Evolutionary conservation across 2,113 vertebrate genomes (phyloP).

Genomic region (Orycteropus afer): DNA sequence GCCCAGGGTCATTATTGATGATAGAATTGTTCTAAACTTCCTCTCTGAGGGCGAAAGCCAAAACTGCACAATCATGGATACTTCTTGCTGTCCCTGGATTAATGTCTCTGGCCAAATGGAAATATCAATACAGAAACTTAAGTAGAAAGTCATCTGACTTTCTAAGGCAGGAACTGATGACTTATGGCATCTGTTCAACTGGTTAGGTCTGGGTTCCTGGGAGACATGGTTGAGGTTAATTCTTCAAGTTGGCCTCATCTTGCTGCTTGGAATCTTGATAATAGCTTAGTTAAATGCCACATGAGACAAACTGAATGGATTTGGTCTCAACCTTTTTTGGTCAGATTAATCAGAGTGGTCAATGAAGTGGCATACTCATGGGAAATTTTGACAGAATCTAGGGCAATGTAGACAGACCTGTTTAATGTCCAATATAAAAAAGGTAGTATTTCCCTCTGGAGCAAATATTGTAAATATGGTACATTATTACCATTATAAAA

Average conservation of each 20-base stretch:
- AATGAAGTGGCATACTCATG: neutral
- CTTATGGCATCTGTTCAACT: neutral
- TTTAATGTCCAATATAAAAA: slow-evolving; percentile 3
- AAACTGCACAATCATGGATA: neutral
- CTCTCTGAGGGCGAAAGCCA: neutral
- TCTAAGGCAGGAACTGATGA: neutral
- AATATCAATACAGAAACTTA: neutral
- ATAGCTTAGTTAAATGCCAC: neutral
- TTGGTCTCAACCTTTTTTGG: neutral
- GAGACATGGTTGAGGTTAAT: neutral
- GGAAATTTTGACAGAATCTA: neutral
- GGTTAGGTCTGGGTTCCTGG: neutral
- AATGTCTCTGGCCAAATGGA: neutral
- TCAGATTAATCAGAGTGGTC: slow-evolving; percentile 4
- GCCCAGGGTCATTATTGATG: neutral
- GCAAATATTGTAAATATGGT: neutral
- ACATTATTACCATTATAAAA: neutral
- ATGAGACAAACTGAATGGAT: neutral
- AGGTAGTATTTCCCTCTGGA: neutral
- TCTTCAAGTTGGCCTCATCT: neutral
- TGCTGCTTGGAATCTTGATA: neutral
- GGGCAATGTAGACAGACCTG: neutral
- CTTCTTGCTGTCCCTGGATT: neutral
- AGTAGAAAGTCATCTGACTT: neutral
- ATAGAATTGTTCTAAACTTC: neutral